Evolutionary conservation across 2,113 vertebrate genomes (phyloP), one percentile per base, ranked within the genome.

Genomic region (Catagonus wagneri): DNA sequence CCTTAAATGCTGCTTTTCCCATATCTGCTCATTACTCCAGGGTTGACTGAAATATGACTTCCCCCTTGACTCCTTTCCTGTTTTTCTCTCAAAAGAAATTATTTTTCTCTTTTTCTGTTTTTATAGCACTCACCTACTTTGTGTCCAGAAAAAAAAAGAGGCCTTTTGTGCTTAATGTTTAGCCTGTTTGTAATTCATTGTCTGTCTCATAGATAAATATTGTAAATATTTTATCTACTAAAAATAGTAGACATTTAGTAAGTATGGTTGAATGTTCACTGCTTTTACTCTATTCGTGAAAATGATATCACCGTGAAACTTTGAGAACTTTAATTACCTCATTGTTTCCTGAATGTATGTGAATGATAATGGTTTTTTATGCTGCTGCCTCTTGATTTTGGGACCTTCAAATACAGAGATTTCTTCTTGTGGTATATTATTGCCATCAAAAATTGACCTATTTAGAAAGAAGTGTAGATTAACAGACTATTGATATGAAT

Each of bases 341-440:
- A 23, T 58, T 88, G 60, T 76, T 94, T 90, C 60, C 25, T 93
- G 52, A 78, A 50, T 79, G 1, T 83, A 5, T 83, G 6, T 69
- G 72, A 89, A 66, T 86, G 22, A 54, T 79, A 23, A 23, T 90
- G 54, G 16, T 86, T 93, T 44, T 71, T 86, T 86, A 61, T 69
- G 63, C 34, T 90, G 0, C 65, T 65, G n/a, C n/a, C 23, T 79
- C 36, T 83, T 87, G 19, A 68, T n/a, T 34, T 1, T 79, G 5
- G 2, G 52, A 58, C 34, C 52, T 94, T 90, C 81, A 89, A 86
- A 74, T 68, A 54, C 32, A 89, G 36, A 44, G 12, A 23, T 89
- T 96, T 92, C n/a, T 91, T 91, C 54, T 81, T 86, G 87, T 50
- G 39, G 27, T 83, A 9, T 75, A 83, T 84, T 93, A 63, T 65